Evolutionary conservation across 2,797 vertebrate species (phyloP).

Genomic region (Atherinosoma microstoma): DNA sequence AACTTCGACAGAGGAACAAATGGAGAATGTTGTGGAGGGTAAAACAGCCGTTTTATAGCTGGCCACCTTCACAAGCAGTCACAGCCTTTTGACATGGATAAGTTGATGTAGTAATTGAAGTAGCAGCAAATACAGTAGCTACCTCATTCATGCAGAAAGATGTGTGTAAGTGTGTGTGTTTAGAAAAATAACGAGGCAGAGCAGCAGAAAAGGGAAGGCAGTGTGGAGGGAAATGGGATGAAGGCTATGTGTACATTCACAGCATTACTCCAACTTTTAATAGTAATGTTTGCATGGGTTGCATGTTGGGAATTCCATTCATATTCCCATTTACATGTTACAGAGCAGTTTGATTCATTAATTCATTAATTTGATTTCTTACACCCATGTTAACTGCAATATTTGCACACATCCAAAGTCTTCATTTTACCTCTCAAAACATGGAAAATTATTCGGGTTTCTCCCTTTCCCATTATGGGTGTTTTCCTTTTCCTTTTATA

Average conservation of each 20-base stretch:
- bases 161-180: background rate
- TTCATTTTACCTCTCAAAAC: too few relatives aligned
- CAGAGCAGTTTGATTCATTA: background rate
- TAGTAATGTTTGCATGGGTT: too few relatives aligned
- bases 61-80: constrained; percentile 45
- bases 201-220: constrained; percentile 49
- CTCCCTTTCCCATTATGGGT: too few relatives aligned
- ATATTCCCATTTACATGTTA: too few relatives aligned
- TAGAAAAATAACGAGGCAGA: background rate
- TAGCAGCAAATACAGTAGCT: constrained; percentile 31
- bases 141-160: constrained; percentile 46
- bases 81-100: constrained; percentile 64
- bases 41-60: constrained; percentile 52
- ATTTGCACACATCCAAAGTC: too few relatives aligned
- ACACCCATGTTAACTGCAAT: background rate
- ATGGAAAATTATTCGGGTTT: background rate
- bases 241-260: constrained; percentile 28
- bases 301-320: too few relatives aligned
- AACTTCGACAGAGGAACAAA: constrained; percentile 27
- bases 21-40: constrained; percentile 30
- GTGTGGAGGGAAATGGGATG: constrained; percentile 59
- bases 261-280: background rate
- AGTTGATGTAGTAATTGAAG: constrained; percentile 68
- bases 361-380: background rate
- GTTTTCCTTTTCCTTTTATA: too few relatives aligned